Base-by-base conservation (phyloP, 2,113 vertebrate genomes). In the Dipodomys merriami region DNA sequence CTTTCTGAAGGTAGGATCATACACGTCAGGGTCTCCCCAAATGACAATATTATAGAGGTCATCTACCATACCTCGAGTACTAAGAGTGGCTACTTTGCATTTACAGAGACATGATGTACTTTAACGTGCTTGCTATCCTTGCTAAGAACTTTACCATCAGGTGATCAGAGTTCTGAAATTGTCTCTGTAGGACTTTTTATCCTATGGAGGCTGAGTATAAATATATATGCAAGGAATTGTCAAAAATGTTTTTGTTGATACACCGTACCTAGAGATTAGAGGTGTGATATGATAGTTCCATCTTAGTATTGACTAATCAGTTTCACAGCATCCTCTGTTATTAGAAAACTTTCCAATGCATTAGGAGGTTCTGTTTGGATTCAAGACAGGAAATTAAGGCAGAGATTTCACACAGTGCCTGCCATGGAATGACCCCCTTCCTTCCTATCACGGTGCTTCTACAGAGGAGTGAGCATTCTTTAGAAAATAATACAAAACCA, bases 401-500 rank as follows among this genome's bases (percentile, higher is more conserved):
- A 64, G 62, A 30, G 44, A 57, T 67, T 90, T 87, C 91, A 27
- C 9, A 82, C 2, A 57, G 15, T 89, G 62, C 62, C 65, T 35
- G 30, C 33, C 57, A 30, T 0, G 72, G 16, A 72, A 13, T 46
- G 27, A n/a, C n/a, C 62, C n/a, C 20, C 65, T 89, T 83, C n/a
- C n/a, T 84, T 57, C 46, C 9, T 35, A 72, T 46, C 64, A 53
- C 49, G 49, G 25, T 46, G 39, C 65, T 85, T 39, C 67, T 25
- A 78, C 1, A 90, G 57, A 69, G n/a, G 60, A 89, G 46, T 64
- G 19, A 11, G 15, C 83, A n/a, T 23, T 57, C 53, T 83, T 95
- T 13, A 79, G n/a, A 77, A 90, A 78, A 91, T n/a, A 60, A 83
- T n/a, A 33, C 88, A 8, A 18, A 91, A 82, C 65, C 74, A 87